phyloP scores from a whole-genome alignment of 2,113 vertebrate genomes.

The Globicephala melas region DNA sequence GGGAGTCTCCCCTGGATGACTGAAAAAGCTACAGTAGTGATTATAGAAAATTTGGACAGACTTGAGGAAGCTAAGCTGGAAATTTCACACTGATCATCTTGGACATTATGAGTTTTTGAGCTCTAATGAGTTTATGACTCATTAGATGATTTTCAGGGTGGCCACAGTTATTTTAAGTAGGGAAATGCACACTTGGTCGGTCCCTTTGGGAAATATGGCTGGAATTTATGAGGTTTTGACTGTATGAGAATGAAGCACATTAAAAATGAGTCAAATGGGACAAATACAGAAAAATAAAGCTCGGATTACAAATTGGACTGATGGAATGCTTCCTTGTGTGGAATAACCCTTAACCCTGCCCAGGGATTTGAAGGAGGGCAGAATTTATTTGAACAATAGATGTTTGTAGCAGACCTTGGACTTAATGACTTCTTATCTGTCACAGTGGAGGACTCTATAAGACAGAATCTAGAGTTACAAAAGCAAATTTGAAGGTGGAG shows the following conservation, averaged over 20 bases:
- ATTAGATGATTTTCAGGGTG: background rate
- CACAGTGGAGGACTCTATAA: background rate
- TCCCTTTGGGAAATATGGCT: background rate
- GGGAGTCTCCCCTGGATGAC: background rate
- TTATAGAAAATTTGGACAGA: background rate
- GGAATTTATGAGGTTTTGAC: background rate
- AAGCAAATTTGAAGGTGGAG: background rate
- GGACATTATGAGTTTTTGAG: background rate
- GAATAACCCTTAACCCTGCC: background rate
- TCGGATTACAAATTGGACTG: background rate
- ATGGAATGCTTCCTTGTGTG: background rate
- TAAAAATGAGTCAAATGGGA: background rate
- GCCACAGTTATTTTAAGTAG: background rate
- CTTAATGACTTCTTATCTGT: background rate
- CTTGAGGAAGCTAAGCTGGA: background rate
- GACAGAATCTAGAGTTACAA: background rate
- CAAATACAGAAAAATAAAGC: background rate
- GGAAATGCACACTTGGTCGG: background rate
- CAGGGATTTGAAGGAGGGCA: background rate
- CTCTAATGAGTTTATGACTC: no score
- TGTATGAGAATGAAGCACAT: background rate
- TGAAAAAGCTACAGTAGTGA: background rate
- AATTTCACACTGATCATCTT: background rate
- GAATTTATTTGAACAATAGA: background rate
- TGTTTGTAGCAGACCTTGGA: background rate